Base-by-base conservation (phyloP, 1,140 invertebrate genomes). In the Aricia agestis region DNA sequence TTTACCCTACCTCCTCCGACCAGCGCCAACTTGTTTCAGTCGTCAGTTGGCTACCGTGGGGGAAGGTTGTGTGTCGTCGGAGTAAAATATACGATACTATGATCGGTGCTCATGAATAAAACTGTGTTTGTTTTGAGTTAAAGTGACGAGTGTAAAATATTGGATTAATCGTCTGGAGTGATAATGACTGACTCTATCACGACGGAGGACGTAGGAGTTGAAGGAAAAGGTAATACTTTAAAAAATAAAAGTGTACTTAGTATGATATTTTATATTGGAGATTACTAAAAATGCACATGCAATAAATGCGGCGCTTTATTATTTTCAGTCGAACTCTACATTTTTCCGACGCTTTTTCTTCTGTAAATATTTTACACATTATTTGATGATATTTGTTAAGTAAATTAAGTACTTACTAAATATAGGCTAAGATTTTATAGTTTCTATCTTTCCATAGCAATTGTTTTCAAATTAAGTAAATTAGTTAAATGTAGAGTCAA, bases 111-210 rank as follows among this genome's bases (percentile, higher is more conserved):
- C 82, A 82, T 70, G 77, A 65, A 76, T 73, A 72, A 78, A 81
- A 86, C 77, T 85, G 86, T 87, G 86, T 81, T 79, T 80, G 74
- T 72, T 76, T 77, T 84, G 86, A 84, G 78, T 52, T 11, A 15
- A 52, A 52, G 45, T 76, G 66, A 63, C 25, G 3, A 25, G 25
- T 25, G 25, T 69, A 42, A 67, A 74, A 72, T 70, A 74, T 84
- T 82, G 81, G 82, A 85, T 82, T 84, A 77, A 80, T 78, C 79
- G 68, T 63, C 67, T 76, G 73, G 71, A 72, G 71, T 75, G 76
- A 84, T 82, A 78, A 90, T 90, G 87, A 82, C 87, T 73, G 81
- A 78, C 80, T 82, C 85, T 71, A 83, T 79, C 71, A 74, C 74
- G 69, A 66, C 76, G 68, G 83, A 79, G 67, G 85, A 70, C 36